These are phyloP conservation scores for Papilio dardanus DNA, from an alignment of 1,140 invertebrate genomes.

Conservation along the genomic window DNA sequence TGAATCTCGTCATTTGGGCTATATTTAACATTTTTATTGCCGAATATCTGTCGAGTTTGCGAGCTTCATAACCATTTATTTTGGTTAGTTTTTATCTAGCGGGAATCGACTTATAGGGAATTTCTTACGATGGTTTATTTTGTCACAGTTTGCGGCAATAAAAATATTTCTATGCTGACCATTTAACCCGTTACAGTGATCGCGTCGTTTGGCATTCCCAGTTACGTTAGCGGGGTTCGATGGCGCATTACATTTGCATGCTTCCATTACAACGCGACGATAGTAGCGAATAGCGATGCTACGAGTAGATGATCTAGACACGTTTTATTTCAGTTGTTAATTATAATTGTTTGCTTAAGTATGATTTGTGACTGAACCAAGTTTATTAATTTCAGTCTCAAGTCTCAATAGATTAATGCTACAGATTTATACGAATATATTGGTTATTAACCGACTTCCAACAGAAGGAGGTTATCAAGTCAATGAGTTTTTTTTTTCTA, in stretches of 20 bases:
- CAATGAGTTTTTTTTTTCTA: too few relatives aligned
- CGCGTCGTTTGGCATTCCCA: slow-evolving; percentile 76
- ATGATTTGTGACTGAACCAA: slow-evolving; percentile 49
- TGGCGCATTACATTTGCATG: slow-evolving; percentile 79
- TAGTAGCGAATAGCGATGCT: slow-evolving; percentile 52
- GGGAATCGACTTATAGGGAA: slow-evolving; percentile 52
- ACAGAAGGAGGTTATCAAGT: too few relatives aligned
- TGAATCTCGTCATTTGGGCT: slow-evolving; percentile 73
- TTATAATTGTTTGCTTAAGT: slow-evolving; percentile 71
- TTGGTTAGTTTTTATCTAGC: slow-evolving; percentile 58
- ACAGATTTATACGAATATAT: slow-evolving; percentile 11
- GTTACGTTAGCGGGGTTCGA: slow-evolving; percentile 65
- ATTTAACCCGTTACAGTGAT: slow-evolving; percentile 75
- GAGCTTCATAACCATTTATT: slow-evolving; percentile 70
- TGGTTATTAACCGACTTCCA: too few relatives aligned
- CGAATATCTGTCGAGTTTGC: slow-evolving; percentile 73
- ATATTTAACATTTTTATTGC: slow-evolving; percentile 80
- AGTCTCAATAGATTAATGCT: neutral
- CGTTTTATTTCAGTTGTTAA: slow-evolving; percentile 67
- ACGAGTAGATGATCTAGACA: slow-evolving; percentile 62
- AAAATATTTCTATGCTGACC: slow-evolving; percentile 77
- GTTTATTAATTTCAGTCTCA: neutral
- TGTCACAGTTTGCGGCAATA: slow-evolving; percentile 67
- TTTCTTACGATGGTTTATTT: slow-evolving; percentile 63
- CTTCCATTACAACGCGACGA: slow-evolving; percentile 59